Percentiles rank a stretch among this genome's conserved stretches.
phyloP scores from a whole-genome alignment of 2,888 invertebrate genomes.

The Platycnemis pennipes region DNA sequence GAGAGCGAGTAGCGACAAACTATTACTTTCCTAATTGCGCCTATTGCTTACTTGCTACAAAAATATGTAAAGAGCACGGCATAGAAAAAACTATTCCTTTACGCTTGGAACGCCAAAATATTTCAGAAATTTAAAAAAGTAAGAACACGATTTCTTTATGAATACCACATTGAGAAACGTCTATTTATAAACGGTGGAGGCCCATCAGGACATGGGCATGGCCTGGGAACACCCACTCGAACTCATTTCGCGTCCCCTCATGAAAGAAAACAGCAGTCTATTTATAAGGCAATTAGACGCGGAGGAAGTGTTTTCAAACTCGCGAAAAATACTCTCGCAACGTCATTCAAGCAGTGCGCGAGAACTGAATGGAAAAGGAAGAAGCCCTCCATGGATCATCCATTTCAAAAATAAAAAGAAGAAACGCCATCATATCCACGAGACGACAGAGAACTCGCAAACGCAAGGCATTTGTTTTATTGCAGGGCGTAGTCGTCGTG shows the following conservation, averaged over 20 bases:
- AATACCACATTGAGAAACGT: not conserved
- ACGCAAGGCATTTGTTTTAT: constrained; percentile 24
- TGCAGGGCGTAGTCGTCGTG: not conserved
- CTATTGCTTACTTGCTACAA: too few species aligned
- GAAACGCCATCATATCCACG: too few species aligned
- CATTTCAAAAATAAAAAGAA: too few species aligned
- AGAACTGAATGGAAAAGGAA: not conserved
- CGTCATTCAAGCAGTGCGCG: not conserved
- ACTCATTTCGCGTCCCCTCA: not conserved
- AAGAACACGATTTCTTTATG: not conserved
- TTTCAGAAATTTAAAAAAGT: not conserved
- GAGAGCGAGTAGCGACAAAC: not conserved
- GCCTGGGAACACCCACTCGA: not conserved
- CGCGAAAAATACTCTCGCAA: not conserved
- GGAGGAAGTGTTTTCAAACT: not conserved
- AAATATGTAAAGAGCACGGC: too few species aligned
- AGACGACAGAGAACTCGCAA: not conserved
- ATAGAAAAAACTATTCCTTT: too few species aligned
- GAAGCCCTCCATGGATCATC: too few species aligned
- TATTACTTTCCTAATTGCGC: not conserved
- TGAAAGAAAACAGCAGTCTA: not conserved
- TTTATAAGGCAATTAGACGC: not conserved
- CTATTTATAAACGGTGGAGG: not conserved
- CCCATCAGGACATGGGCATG: not conserved
- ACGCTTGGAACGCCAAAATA: too few species aligned